Evolutionary conservation across 1,140 invertebrate genomes (phyloP), one percentile per base, ranked within the genome.

Genomic region (Bombus sylvicola): DNA sequence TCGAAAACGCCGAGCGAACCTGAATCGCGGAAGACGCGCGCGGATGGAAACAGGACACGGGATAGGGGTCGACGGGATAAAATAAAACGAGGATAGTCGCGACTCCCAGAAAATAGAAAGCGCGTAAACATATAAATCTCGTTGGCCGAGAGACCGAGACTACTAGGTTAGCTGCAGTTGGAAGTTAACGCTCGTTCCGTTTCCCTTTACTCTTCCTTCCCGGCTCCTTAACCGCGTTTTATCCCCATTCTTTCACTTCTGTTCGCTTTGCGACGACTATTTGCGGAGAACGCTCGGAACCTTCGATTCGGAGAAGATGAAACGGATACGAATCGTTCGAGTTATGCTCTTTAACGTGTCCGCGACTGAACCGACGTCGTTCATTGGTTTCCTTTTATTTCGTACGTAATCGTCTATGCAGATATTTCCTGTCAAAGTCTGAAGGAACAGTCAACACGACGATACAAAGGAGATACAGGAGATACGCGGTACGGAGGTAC

Each of bases 41-140:
- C 72, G 37, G 62, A 57, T 68, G 57, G 77, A 74, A 87, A 28
- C 86, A 71, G 72, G 85, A 86, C 77, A 88, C 87, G 85, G 83
- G 79, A 68, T 75, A 76, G n/a, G 76, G 43, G 81, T 87, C 88
- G 83, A 84, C 57, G 80, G 89, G 87, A 87, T 93, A 91, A 92
- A 93, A 94, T 94, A 92, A 94, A 94, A 93, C 88, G 87, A 88
- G 90, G 81, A 87, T 73, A 88, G 80, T 91, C 90, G 90, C 84
- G 85, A 91, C 89, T 91, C 89, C 76, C 89, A 92, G 91, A 90
- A 92, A 92, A 92, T 92, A 93, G 93, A 94, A 94, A 94, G 87
- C 94, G 91, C 94, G 94, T 95, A 95, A 95, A 94, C 94, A 95
- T 94, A 95, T 95, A 94, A 95, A 95, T 95, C 93, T 93, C 91